A percentile compares a stretch with the other conserved stretches of the same genome.
phyloP scores from a whole-genome alignment of 1,140 invertebrate genomes.

The Reticulitermes speratus region DNA sequence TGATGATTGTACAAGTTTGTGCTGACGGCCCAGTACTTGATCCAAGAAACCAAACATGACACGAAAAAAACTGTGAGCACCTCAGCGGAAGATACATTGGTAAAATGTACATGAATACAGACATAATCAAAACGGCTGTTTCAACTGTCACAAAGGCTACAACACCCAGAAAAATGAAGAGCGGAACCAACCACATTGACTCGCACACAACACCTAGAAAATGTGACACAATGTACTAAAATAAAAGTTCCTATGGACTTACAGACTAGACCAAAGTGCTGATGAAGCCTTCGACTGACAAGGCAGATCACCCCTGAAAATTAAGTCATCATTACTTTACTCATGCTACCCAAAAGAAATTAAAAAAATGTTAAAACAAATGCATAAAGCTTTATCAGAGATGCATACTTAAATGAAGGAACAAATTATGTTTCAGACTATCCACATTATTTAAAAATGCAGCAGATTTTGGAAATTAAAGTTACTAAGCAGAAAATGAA shows the following conservation, averaged over 20 bases:
- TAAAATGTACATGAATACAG: not conserved
- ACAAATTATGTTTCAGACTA: no score
- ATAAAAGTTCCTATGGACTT: conserved; percentile 41
- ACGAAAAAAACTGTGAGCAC: not conserved
- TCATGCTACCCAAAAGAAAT: not conserved
- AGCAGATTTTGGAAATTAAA: no score
- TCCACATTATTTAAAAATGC: no score
- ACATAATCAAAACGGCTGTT: not conserved
- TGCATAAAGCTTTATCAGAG: not conserved
- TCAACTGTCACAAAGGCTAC: not conserved
- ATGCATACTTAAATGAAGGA: not conserved
- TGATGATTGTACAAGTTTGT: no score
- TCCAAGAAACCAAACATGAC: no score
- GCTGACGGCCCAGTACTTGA: no score
- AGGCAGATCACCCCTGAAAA: conserved; percentile 66
- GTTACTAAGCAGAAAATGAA: no score
- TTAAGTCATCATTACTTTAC: conserved; percentile 17
- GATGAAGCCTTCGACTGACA: conserved; percentile 44
- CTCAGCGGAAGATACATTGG: not conserved
- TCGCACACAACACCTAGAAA: conserved; percentile 15
- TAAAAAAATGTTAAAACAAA: conserved; percentile 28
- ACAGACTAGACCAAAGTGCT: conserved; percentile 44
- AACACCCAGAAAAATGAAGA: conserved; percentile 7
- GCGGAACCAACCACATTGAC: not conserved
- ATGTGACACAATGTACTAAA: not conserved